Percentiles rank a stretch among this genome's conserved stretches.
phyloP scores from a whole-genome alignment of 2,113 vertebrate species.

The Rattus rattus region DNA sequence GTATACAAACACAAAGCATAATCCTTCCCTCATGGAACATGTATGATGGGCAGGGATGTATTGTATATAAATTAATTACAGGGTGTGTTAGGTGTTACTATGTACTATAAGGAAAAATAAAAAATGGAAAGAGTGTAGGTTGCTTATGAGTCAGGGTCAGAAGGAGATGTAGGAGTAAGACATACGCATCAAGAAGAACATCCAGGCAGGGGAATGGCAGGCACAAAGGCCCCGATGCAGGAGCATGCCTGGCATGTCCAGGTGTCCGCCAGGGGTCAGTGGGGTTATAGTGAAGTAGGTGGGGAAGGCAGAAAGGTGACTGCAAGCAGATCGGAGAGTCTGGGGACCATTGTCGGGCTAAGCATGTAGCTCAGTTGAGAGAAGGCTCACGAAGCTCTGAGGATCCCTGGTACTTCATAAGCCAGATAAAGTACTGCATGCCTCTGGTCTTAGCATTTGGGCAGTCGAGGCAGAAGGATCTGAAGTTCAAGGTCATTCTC shows the following conservation, averaged over 20 bases:
- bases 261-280: background rate
- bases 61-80: background rate
- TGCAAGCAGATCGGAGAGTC: background rate
- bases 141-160: background rate
- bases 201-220: background rate
- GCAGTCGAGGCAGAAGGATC: background rate
- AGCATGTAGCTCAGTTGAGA: background rate
- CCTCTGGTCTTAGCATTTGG: too few relatives aligned
- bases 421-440: background rate
- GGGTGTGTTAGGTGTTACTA: background rate
- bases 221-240: background rate
- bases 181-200: background rate
- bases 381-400: background rate
- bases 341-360: background rate
- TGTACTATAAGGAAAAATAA: slow-evolving; percentile 39
- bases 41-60: background rate
- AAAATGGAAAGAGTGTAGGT: background rate
- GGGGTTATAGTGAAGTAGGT: background rate
- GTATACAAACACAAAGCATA: background rate
- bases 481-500: background rate
- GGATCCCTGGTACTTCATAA: background rate
- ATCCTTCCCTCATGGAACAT: background rate
- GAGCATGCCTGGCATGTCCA: background rate
- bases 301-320: background rate
- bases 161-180: background rate